Evolutionary conservation across 2,888 invertebrate species (phyloP).

Genomic region (Resseliella maxima): DNA sequence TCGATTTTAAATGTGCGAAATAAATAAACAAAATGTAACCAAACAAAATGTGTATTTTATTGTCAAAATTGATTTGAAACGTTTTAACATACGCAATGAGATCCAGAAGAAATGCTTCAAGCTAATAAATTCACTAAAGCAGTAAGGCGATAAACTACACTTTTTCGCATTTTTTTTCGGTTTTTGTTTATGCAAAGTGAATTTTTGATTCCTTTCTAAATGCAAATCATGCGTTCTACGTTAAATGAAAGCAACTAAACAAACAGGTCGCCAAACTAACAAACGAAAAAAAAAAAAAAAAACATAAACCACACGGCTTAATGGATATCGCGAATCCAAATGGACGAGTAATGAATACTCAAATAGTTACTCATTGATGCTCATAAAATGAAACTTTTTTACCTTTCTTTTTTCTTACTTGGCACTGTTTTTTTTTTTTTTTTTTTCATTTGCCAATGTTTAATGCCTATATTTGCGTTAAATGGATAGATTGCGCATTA

Average conservation of each 20-base stretch:
- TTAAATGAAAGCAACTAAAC: conserved; percentile 32
- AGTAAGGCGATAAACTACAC: background rate
- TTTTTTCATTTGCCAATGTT: background rate
- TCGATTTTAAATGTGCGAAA: background rate
- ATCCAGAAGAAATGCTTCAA: background rate
- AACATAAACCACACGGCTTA: background rate
- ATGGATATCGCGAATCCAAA: background rate
- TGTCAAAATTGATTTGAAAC: conserved; percentile 36
- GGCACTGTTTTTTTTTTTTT: background rate
- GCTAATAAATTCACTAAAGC: background rate
- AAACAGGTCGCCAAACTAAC: background rate
- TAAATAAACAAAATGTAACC: background rate
- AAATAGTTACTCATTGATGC: background rate
- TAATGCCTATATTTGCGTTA: background rate
- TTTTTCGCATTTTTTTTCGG: background rate
- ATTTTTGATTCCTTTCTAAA: conserved; percentile 46
- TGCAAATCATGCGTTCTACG: conserved; percentile 45
- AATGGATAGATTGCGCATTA: background rate
- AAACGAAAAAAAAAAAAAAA: too few species aligned
- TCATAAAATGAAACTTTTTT: background rate
- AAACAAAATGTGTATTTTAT: background rate
- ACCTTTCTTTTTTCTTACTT: background rate
- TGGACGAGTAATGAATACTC: background rate
- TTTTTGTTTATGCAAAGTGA: background rate
- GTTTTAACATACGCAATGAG: background rate